These are phyloP conservation scores for Drosophila demipolita DNA, from an alignment of 2,888 invertebrate species.

Conservation along the genomic window DNA sequence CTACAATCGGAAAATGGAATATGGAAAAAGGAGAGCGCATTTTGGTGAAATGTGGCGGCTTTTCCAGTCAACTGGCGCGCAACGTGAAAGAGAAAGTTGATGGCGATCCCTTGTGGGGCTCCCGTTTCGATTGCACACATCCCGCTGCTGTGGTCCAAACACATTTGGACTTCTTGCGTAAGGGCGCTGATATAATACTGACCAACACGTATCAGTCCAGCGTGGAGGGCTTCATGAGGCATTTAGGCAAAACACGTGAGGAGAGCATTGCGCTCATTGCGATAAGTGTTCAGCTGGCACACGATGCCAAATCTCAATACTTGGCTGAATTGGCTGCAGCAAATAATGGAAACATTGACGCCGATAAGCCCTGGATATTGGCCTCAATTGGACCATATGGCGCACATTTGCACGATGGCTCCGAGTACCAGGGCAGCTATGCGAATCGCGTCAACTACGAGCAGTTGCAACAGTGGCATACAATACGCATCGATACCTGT, in stretches of 20 bases:
- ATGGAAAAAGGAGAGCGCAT: constrained; percentile 67
- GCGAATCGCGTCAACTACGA: constrained; percentile 87
- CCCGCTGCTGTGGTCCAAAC: constrained; percentile 91
- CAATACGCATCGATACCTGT: constrained; percentile 90
- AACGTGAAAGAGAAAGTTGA: constrained; percentile 91
- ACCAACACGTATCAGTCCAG: constrained; percentile 96
- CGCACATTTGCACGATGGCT: constrained; percentile 93
- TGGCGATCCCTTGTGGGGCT: constrained; percentile 95
- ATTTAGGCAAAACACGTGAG: constrained; percentile 88
- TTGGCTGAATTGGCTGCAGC: constrained; percentile 83
- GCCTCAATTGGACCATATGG: constrained; percentile 97
- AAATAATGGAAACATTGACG: constrained; percentile 22
- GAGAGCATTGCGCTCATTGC: constrained; percentile 90
- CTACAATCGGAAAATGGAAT: constrained; percentile 24
- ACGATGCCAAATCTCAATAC: constrained; percentile 88
- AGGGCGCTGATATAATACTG: constrained; percentile 95
- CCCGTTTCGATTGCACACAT: constrained; percentile 91
- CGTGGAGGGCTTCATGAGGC: constrained; percentile 90
- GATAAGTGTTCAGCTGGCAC: constrained; percentile 90
- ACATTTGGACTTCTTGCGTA: constrained; percentile 92
- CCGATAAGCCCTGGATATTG: constrained; percentile 86
- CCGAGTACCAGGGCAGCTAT: constrained; percentile 94
- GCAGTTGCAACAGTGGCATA: constrained; percentile 92
- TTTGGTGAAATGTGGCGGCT: constrained; percentile 89
- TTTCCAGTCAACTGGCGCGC: constrained; percentile 91